Evolutionary conservation across 1,140 invertebrate species (phyloP).

Genomic region (Fopius arisanus): DNA sequence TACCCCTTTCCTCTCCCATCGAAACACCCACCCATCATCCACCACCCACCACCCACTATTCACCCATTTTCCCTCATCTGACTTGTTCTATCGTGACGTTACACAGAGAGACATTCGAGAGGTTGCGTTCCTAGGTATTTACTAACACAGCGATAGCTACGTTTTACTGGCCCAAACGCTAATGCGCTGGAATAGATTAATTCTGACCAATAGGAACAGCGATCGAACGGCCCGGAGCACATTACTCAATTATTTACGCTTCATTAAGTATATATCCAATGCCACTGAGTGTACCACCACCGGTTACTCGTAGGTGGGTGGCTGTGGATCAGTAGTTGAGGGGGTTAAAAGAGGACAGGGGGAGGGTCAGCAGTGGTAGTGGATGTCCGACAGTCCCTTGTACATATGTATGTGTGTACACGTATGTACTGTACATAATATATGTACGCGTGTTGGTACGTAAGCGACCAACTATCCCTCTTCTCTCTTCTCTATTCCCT

Average conservation of each 20-base stretch:
- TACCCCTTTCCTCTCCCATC: neutral
- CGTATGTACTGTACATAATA: constrained; percentile 58
- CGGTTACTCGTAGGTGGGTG: constrained; percentile 41
- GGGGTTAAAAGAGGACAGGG: constrained; percentile 35
- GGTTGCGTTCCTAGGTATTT: constrained; percentile 1
- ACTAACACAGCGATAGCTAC: constrained; percentile 30
- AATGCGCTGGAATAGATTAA: constrained; percentile 66
- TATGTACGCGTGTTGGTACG: constrained; percentile 61
- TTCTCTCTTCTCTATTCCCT: neutral
- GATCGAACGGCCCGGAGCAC: constrained; percentile 64
- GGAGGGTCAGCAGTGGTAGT: neutral
- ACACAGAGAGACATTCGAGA: neutral
- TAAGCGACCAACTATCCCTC: constrained; percentile 52
- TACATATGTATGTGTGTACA: constrained; percentile 36
- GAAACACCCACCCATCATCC: neutral
- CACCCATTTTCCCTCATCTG: constrained; percentile 13
- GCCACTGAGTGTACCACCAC: constrained; percentile 57
- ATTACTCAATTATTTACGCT: constrained; percentile 68
- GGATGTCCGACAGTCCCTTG: constrained; percentile 23
- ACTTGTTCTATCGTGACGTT: constrained; percentile 18
- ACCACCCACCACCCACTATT: neutral
- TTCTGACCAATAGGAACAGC: constrained; percentile 64
- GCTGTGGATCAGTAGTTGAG: constrained; percentile 7
- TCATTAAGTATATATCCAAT: constrained; percentile 68
- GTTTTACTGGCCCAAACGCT: constrained; percentile 50